A percentile compares a stretch with the other conserved stretches of the same genome.
phyloP scores from a whole-genome alignment of 2,888 invertebrate genomes.

The Coenonympha glycerion region DNA sequence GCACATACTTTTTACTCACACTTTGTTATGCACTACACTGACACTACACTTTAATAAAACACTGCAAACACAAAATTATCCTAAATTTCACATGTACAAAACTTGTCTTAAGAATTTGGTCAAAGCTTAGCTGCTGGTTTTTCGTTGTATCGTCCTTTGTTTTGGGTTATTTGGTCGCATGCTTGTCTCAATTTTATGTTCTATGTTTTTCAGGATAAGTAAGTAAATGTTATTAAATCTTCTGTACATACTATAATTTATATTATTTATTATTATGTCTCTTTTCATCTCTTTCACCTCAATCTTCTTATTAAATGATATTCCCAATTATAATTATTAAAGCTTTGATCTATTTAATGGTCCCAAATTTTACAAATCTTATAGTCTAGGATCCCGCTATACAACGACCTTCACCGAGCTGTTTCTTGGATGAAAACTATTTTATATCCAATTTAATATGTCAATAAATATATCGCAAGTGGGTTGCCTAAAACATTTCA shows the following conservation, averaged over 20 bases:
- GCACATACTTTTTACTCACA: background rate
- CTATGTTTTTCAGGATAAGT: conserved; percentile 33
- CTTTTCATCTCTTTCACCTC: too few species aligned
- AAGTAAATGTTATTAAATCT: conserved; percentile 5
- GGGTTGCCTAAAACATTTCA: too few species aligned
- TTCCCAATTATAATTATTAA: too few species aligned
- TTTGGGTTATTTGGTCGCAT: conserved; percentile 53
- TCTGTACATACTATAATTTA: background rate
- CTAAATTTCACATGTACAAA: background rate
- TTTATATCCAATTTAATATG: too few species aligned
- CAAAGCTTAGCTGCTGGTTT: conserved; percentile 30
- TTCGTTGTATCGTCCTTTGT: conserved; percentile 30
- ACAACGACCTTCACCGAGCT: too few species aligned
- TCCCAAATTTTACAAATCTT: too few species aligned
- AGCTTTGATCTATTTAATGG: too few species aligned
- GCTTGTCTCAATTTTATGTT: conserved; percentile 43
- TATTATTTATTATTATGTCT: too few species aligned
- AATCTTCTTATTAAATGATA: too few species aligned
- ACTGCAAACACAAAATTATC: background rate
- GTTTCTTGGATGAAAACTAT: too few species aligned
- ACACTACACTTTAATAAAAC: background rate
- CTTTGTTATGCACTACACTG: background rate
- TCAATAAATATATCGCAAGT: background rate
- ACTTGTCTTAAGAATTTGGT: background rate
- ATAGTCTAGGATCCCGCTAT: too few species aligned